These are phyloP conservation scores for Sitta carolinensis DNA, from an alignment of 2,797 vertebrate species.

Conservation along the genomic window DNA sequence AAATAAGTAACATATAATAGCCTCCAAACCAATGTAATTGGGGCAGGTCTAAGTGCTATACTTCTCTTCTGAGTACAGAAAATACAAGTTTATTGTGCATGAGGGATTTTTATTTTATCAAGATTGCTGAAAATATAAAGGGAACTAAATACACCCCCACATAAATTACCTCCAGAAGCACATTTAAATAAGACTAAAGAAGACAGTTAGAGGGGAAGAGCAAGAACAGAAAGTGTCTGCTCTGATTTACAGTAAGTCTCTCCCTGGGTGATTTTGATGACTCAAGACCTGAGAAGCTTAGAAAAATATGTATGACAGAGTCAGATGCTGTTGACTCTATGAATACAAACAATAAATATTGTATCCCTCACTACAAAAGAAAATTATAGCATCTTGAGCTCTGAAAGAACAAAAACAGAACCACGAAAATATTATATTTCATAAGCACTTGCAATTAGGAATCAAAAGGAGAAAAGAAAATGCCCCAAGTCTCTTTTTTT, in stretches of 20 bases:
- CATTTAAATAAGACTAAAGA: constrained; percentile 11
- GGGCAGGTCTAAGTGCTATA: background rate
- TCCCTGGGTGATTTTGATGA: constrained; percentile 47
- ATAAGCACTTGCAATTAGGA: background rate
- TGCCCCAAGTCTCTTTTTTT: background rate
- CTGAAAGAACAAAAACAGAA: background rate
- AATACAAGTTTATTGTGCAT: background rate
- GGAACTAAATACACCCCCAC: background rate
- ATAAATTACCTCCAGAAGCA: background rate
- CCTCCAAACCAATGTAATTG: background rate
- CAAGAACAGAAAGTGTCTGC: background rate
- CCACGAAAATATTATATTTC: background rate
- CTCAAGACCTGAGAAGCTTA: constrained; percentile 23
- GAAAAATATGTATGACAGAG: constrained; percentile 14
- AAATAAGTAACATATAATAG: background rate
- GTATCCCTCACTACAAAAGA: background rate
- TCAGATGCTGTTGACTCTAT: background rate
- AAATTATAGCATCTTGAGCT: background rate
- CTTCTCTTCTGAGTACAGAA: background rate
- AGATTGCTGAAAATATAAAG: constrained; percentile 27
- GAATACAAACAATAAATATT: constrained; percentile 46
- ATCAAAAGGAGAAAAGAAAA: background rate
- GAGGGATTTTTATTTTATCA: constrained; percentile 34
- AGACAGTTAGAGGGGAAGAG: background rate
- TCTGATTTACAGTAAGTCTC: constrained; percentile 39